phyloP scores from a whole-genome alignment of 2,888 invertebrate species.

The Troides aeacus region DNA sequence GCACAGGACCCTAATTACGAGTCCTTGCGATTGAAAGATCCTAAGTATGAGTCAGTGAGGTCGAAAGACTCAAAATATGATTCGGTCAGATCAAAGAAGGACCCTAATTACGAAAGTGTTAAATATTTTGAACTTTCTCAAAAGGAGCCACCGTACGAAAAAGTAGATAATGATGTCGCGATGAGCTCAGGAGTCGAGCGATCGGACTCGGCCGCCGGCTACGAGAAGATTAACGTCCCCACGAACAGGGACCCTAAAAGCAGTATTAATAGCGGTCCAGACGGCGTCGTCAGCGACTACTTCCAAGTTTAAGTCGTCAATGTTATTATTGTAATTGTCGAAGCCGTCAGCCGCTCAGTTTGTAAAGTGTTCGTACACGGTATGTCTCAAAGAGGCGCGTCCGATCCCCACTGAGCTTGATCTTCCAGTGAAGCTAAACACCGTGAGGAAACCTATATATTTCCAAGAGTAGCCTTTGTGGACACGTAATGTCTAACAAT shows the following conservation, averaged over 20 bases:
- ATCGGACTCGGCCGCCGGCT: slow-evolving; percentile 68
- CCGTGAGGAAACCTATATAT: too few relatives aligned
- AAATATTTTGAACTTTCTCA: slow-evolving; percentile 83
- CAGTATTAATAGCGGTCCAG: slow-evolving; percentile 70
- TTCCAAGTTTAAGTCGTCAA: slow-evolving; percentile 64
- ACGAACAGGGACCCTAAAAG: slow-evolving; percentile 55
- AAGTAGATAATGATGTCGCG: slow-evolving; percentile 67
- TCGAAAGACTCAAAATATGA: slow-evolving; percentile 78
- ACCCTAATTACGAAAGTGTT: slow-evolving; percentile 91
- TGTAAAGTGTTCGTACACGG: too few relatives aligned
- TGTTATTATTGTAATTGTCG: background rate
- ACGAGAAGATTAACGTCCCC: slow-evolving; percentile 67
- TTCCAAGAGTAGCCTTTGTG: slow-evolving; percentile 45
- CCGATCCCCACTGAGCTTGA: too few relatives aligned
- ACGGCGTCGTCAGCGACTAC: slow-evolving; percentile 69
- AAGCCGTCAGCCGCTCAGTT: too few relatives aligned
- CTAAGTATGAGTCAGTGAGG: slow-evolving; percentile 86
- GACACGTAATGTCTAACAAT: too few relatives aligned
- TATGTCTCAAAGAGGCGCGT: too few relatives aligned
- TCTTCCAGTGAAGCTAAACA: too few relatives aligned
- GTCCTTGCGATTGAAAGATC: slow-evolving; percentile 82
- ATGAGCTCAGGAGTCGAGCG: slow-evolving; percentile 51
- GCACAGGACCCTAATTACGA: slow-evolving; percentile 84
- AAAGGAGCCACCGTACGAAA: slow-evolving; percentile 85
- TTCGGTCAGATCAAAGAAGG: slow-evolving; percentile 78